These are phyloP conservation scores for Brachionus koreanus DNA, from an alignment of 1,140 invertebrate genomes.

Conservation along the genomic window DNA sequence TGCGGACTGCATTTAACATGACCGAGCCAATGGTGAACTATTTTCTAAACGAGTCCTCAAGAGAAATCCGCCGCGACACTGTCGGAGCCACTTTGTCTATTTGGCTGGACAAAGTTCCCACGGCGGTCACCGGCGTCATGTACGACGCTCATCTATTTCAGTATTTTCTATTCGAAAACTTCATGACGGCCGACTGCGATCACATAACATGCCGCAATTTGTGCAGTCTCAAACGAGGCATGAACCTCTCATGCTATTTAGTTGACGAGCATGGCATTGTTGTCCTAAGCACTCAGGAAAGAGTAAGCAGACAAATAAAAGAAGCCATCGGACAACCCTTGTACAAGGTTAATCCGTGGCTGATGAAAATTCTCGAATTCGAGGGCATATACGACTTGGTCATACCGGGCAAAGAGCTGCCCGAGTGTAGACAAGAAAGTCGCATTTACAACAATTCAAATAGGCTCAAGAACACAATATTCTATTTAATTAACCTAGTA, in stretches of 20 bases:
- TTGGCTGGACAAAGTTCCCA: slow-evolving; percentile 40
- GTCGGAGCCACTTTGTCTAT: slow-evolving; percentile 31
- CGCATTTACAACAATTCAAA: not conserved
- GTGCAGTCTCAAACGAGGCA: not conserved
- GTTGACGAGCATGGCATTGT: slow-evolving; percentile 36
- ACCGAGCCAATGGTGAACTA: slow-evolving; percentile 14
- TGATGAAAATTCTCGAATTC: slow-evolving; percentile 31
- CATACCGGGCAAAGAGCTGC: slow-evolving; percentile 8
- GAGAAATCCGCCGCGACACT: not conserved
- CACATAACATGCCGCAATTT: slow-evolving; percentile 9
- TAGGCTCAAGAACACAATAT: not conserved
- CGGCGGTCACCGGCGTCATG: slow-evolving; percentile 27
- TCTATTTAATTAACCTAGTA: not conserved
- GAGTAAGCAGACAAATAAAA: not conserved
- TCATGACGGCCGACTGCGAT: slow-evolving; percentile 19
- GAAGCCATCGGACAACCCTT: slow-evolving; percentile 8
- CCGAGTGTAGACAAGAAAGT: slow-evolving; percentile 28
- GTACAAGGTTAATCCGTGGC: slow-evolving; percentile 41
- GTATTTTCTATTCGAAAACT: slow-evolving; percentile 31
- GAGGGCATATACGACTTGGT: slow-evolving; percentile 33
- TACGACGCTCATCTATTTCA: slow-evolving; percentile 16
- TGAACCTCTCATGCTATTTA: slow-evolving; percentile 17
- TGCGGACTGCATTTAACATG: not conserved
- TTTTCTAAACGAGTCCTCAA: slow-evolving; percentile 36
- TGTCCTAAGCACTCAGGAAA: slow-evolving; percentile 16